Percentiles rank a stretch among this genome's conserved stretches.
Evolutionary conservation across 2,113 vertebrate species (phyloP).

Genomic region (Leiothrix lutea): DNA sequence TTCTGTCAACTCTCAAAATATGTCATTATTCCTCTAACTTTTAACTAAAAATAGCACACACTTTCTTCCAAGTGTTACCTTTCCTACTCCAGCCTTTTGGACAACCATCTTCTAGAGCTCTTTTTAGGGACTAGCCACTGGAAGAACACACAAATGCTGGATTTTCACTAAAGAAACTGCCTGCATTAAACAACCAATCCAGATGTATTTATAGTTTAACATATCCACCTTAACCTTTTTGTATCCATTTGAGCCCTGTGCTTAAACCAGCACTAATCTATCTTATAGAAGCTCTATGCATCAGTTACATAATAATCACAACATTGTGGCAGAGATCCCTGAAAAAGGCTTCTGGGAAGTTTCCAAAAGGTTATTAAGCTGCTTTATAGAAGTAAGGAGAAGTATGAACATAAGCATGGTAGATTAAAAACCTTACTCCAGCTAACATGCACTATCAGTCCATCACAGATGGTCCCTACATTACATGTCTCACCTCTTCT

Average conservation of each 20-base stretch:
- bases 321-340: not conserved
- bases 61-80: not conserved
- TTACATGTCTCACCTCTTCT: not conserved
- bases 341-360: not conserved
- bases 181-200: not conserved
- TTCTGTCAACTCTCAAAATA: not conserved
- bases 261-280: not conserved
- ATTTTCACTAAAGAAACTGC: not conserved
- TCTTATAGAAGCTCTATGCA: not conserved
- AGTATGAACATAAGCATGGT: not conserved
- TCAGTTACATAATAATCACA: not conserved
- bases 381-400: constrained; percentile 2
- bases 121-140: not conserved
- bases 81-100: not conserved
- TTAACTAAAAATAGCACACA: not conserved
- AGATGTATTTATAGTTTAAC: not conserved
- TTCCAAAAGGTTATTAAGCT: not conserved
- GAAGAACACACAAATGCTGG: not conserved
- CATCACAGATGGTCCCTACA: not conserved
- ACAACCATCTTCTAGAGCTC: not conserved
- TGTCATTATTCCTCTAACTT: not conserved
- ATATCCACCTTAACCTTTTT: not conserved
- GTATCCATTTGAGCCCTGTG: not conserved
- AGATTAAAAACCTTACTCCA: not conserved
- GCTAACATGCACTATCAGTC: not conserved